Evolutionary conservation across 2,888 invertebrate genomes (phyloP).

Genomic region (Prosapia bicincta): DNA sequence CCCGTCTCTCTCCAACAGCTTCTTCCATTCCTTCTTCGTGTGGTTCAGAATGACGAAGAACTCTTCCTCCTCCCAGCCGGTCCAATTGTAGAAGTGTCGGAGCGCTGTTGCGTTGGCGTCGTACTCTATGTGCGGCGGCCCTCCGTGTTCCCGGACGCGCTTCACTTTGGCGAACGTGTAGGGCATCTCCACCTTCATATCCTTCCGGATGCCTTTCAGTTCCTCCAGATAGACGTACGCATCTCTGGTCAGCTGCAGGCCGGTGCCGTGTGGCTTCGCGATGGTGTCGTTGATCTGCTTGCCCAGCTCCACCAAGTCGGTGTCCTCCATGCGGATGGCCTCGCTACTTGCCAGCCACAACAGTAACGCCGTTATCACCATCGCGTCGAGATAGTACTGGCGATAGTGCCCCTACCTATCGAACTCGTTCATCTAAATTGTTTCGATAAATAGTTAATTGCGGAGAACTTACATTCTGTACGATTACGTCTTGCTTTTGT

Average conservation of each 20-base stretch:
- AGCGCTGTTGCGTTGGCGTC: neutral
- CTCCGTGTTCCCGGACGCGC: neutral
- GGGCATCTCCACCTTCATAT: neutral
- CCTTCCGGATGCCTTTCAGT: neutral
- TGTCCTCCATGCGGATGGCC: neutral
- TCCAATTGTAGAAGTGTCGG: neutral
- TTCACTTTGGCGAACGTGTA: neutral
- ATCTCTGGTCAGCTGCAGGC: neutral
- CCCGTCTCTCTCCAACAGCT: neutral
- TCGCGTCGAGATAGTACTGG: neutral
- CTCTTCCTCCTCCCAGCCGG: neutral
- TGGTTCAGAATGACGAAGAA: neutral
- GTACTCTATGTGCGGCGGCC: neutral
- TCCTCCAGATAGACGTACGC: neutral
- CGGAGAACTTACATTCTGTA: too few species aligned
- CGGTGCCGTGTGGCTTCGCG: neutral
- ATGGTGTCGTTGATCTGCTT: neutral
- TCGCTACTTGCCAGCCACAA: neutral
- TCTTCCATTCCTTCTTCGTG: neutral
- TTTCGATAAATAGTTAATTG: too few species aligned
- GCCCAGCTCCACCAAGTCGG: neutral
- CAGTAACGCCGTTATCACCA: neutral
- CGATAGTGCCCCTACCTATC: too few species aligned
- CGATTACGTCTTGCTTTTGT: too few species aligned
- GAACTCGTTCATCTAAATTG: too few species aligned